These are phyloP conservation scores for Dunckerocampus dactyliophorus DNA, from an alignment of 2,113 vertebrate species.

Conservation along the genomic window DNA sequence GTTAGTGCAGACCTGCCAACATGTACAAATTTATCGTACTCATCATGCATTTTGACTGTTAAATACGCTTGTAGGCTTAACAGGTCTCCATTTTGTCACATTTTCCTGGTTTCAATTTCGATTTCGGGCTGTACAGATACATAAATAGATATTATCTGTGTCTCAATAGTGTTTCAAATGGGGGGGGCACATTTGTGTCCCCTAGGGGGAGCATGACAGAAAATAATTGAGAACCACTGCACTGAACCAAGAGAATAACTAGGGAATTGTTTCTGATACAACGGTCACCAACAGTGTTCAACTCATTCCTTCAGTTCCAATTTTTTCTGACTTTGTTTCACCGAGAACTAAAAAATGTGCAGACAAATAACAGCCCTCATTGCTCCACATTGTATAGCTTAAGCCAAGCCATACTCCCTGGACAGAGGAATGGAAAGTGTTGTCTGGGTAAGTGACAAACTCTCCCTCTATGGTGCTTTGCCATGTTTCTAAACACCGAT, in stretches of 20 bases:
- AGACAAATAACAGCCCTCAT: neutral
- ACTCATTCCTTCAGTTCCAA: constrained; percentile 14
- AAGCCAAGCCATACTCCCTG: constrained; percentile 17
- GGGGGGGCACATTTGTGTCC: too few relatives aligned
- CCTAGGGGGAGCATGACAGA: too few relatives aligned
- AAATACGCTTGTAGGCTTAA: too few relatives aligned
- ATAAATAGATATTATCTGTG: too few relatives aligned
- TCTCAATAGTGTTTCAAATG: too few relatives aligned
- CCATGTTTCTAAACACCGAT: constrained; percentile 47
- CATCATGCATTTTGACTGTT: too few relatives aligned
- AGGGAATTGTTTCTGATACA: constrained; percentile 10
- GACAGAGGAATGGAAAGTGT: constrained; percentile 43
- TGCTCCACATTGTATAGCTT: constrained; percentile 5
- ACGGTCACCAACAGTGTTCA: constrained; percentile 20
- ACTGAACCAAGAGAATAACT: constrained; percentile 5
- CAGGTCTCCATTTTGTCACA: too few relatives aligned
- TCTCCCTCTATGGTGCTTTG: constrained; percentile 52
- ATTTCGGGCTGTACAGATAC: too few relatives aligned
- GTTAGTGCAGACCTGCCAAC: too few relatives aligned
- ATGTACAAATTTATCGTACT: too few relatives aligned
- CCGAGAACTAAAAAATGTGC: neutral
- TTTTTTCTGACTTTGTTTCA: constrained; percentile 20
- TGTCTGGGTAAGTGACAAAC: constrained; percentile 62
- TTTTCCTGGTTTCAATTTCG: too few relatives aligned
- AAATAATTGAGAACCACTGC: neutral